Conservation (phyloP, 2,113 vertebrate species). For the Catharus fuscescens region DNA sequence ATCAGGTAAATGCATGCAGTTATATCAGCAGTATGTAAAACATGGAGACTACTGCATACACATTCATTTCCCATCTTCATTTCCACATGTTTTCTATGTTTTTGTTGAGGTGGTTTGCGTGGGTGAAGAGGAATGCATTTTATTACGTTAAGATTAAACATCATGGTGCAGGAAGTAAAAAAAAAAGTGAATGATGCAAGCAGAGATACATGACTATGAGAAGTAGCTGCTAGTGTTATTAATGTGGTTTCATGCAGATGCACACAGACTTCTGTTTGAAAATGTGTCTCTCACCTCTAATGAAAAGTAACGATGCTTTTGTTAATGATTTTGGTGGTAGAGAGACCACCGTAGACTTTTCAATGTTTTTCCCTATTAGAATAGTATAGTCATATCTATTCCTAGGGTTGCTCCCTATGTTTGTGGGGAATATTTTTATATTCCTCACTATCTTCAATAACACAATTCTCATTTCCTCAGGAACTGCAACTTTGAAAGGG, state of each 20-base stretch:
- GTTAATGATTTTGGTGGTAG: neutral
- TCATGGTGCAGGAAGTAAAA: neutral
- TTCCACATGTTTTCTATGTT: neutral
- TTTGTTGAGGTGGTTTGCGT: neutral
- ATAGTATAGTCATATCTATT: neutral
- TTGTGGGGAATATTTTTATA: neutral
- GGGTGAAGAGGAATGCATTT: neutral
- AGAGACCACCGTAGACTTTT: neutral
- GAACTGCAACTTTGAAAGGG: neutral
- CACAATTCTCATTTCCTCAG: neutral
- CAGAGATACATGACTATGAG: neutral
- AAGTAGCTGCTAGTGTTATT: neutral
- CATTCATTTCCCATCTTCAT: neutral
- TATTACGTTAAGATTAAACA: neutral
- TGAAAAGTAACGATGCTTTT: neutral
- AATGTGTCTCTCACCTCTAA: neutral
- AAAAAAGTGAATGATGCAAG: neutral
- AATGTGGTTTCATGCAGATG: neutral
- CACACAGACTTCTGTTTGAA: neutral
- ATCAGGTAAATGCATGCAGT: conserved; percentile 63
- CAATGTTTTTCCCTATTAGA: neutral
- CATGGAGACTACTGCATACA: neutral
- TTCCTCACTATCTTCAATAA: neutral
- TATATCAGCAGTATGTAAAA: neutral
- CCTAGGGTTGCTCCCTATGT: neutral